Percentiles rank a stretch among this genome's conserved stretches.
Evolutionary conservation across 2,113 vertebrate genomes (phyloP).

Genomic region (Centrocercus urophasianus): DNA sequence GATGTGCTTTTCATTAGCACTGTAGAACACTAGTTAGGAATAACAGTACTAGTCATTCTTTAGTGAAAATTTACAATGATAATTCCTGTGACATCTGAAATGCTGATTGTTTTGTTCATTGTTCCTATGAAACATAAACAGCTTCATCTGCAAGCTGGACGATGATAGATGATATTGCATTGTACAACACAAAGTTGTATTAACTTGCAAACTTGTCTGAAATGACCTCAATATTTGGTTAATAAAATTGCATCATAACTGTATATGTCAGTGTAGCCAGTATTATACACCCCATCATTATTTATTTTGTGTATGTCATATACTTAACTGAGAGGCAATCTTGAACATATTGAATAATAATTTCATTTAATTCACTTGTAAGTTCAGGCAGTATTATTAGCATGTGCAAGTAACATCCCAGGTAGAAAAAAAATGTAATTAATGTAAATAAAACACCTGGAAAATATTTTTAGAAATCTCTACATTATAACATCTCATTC

Average conservation of each 20-base stretch:
- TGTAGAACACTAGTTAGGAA: neutral
- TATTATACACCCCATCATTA: neutral
- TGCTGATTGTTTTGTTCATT: neutral
- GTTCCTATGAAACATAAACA: neutral
- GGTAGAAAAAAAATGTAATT: neutral
- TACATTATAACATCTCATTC: neutral
- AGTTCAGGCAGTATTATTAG: neutral
- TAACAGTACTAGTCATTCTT: neutral
- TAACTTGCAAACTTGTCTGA: neutral
- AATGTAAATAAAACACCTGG: neutral
- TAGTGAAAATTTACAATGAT: conserved; percentile 25
- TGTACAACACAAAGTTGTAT: neutral
- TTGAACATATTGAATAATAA: neutral
- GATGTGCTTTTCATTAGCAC: neutral
- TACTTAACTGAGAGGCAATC: neutral
- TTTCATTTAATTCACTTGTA: neutral
- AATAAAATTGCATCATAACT: neutral
- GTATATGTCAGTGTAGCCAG: neutral
- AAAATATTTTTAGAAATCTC: neutral
- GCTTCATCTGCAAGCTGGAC: neutral
- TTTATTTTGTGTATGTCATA: neutral
- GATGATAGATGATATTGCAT: neutral
- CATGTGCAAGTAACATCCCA: neutral
- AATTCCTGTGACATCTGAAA: conserved; percentile 10
- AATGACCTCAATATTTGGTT: neutral